Evolutionary conservation across 1,140 invertebrate genomes (phyloP), one percentile per base, ranked within the genome.

Genomic region (Drosophila kikkawai): DNA sequence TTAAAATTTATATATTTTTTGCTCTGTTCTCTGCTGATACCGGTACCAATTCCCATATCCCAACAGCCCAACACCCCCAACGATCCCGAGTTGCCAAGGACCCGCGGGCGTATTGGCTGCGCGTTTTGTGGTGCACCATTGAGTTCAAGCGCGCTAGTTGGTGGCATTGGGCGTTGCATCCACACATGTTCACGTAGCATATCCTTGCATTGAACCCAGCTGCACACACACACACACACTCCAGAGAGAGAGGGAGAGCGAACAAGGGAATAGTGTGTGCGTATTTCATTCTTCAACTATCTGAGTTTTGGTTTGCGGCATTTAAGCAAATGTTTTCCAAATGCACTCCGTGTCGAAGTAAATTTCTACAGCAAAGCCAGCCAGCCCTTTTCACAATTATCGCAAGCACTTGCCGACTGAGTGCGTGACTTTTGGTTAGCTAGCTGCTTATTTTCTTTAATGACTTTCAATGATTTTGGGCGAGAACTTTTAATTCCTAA

Each of bases 261-360:
- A 42, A 29, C 26, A 29, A 3, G 45, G 45, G 22, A 41, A 17
- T 64, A 51, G 26, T 64, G 42, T 68, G 51, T 57, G 65, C 67
- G 67, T 75, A 83, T 88, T 88, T 82, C 65, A 76, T 90, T 88
- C 83, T 69, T 84, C 66, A 90, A 81, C 81, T 90, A 88, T 90
- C 67, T 70, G 78, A 82, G 85, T 88, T 90, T 82, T 88, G 85
- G 85, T 90, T 90, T 88, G 85, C 75, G 85, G 85, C 85, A 90
- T 90, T 90, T 84, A 81, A 85, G 85, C 85, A 88, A 90, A 90
- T 90, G 88, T 84, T 90, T 88, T 84, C 58, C 67, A 78, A 88
- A 87, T 84, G 84, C 77, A 85, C 80, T 88, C 64, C 65, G 39
- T 66, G 36, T 48, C 47, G 42, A 57, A 69, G 59, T 60, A 45